Percentiles rank a stretch among this genome's conserved stretches.
Conservation (phyloP, 92 coral and sea anemone species). For the Zoanthus sociatus region DNA sequence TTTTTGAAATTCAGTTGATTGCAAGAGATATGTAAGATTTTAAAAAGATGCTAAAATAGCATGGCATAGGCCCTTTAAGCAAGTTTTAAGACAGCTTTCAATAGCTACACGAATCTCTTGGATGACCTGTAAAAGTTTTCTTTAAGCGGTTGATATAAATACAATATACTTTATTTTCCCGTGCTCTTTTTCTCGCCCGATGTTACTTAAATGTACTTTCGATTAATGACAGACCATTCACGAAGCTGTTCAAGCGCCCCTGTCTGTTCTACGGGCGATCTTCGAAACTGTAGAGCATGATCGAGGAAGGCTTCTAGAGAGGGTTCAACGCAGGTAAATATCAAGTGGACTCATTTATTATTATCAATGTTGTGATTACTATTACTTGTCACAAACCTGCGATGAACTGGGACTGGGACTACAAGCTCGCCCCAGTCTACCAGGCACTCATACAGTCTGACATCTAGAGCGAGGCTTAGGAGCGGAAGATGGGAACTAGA, state of each 20-base stretch:
- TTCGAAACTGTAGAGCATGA: conserved; percentile 87
- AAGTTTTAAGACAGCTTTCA: too few species aligned
- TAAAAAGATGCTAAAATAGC: too few species aligned
- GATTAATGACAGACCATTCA: conserved; percentile 71
- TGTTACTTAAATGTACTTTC: not conserved
- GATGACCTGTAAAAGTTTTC: not conserved
- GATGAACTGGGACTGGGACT: too few species aligned
- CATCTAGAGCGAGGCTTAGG: too few species aligned
- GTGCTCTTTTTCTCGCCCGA: not conserved
- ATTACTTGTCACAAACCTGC: too few species aligned
- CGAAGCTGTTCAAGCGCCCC: conserved; percentile 85
- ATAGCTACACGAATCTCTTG: not conserved
- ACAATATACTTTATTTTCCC: not conserved
- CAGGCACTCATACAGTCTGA: too few species aligned
- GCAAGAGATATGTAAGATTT: too few species aligned
- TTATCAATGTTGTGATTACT: not conserved
- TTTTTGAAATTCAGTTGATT: too few species aligned
- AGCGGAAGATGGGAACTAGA: too few species aligned
- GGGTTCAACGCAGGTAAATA: conserved; percentile 91
- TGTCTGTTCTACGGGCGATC: conserved; percentile 78
- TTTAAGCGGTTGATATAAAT: too few species aligned
- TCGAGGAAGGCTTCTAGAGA: conserved; percentile 81
- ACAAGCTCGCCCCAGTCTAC: too few species aligned
- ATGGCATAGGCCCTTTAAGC: too few species aligned
- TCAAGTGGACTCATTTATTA: not conserved